A percentile compares a stretch with the other conserved stretches of the same genome.
Evolutionary conservation across 2,888 invertebrate species (phyloP).

Genomic region (Leucoma salicis): DNA sequence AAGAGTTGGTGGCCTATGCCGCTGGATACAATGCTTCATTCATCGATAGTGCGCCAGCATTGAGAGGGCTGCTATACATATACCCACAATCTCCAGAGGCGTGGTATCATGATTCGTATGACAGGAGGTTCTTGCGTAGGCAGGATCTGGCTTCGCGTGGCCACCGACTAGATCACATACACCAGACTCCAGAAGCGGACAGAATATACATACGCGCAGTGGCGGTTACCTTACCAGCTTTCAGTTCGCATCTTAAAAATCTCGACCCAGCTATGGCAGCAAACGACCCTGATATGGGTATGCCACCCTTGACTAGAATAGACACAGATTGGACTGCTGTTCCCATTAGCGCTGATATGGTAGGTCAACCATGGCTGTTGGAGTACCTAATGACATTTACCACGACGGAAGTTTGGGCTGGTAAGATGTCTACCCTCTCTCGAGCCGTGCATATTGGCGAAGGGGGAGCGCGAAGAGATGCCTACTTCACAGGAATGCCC

Average conservation of each 20-base stretch:
- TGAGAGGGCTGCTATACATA: neutral
- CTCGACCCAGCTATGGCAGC: slow-evolving; percentile 8
- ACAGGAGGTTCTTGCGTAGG: slow-evolving; percentile 1
- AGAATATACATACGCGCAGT: neutral
- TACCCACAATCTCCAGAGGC: neutral
- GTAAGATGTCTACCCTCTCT: neutral
- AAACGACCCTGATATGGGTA: neutral
- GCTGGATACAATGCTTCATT: neutral
- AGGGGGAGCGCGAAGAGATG: neutral
- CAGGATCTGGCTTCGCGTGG: neutral
- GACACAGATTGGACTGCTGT: slow-evolving; percentile 8
- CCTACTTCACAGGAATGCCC: slow-evolving; percentile 1
- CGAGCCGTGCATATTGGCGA: neutral
- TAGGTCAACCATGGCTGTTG: slow-evolving; percentile 8
- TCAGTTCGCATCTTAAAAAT: slow-evolving; percentile 7
- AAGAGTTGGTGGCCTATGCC: neutral
- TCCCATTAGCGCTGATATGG: slow-evolving; percentile 7
- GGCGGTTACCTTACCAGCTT: slow-evolving; percentile 7
- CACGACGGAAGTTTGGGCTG: slow-evolving; percentile 5
- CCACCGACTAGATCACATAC: neutral
- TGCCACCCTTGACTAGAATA: slow-evolving; percentile 4
- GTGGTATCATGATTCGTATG: slow-evolving; percentile 3
- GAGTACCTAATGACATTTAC: slow-evolving; percentile 1
- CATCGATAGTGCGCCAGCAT: neutral
- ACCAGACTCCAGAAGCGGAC: slow-evolving; percentile 1